These are phyloP conservation scores for Protophormia terraenovae DNA, from an alignment of 2,888 invertebrate genomes.

Conservation along the genomic window DNA sequence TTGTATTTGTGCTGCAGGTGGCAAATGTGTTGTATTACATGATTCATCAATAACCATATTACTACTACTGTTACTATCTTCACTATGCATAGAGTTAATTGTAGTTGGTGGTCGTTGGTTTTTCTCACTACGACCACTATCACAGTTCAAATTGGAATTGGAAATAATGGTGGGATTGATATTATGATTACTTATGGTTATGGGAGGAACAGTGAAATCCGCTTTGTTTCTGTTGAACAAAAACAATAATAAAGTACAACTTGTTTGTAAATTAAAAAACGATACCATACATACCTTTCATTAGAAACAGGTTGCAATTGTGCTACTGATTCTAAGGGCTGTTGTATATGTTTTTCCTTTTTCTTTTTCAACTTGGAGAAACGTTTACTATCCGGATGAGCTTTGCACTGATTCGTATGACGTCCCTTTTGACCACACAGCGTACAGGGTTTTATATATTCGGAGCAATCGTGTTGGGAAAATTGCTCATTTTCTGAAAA, in stretches of 20 bases:
- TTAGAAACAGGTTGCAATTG: neutral
- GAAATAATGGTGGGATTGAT: conserved; percentile 56
- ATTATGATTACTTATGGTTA: conserved; percentile 38
- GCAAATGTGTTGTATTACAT: conserved; percentile 67
- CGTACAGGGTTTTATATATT: conserved; percentile 78
- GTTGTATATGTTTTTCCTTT: conserved; percentile 54
- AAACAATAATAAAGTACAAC: neutral
- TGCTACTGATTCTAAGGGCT: neutral
- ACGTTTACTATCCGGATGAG: conserved; percentile 72
- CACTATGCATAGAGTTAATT: conserved; percentile 62
- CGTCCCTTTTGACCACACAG: conserved; percentile 79
- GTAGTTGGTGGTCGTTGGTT: conserved; percentile 42
- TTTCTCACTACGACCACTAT: conserved; percentile 45
- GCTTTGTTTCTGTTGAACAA: conserved; percentile 5
- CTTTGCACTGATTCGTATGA: conserved; percentile 79
- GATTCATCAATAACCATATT: conserved; percentile 74
- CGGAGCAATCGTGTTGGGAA: conserved; percentile 86
- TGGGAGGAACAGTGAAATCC: conserved; percentile 37
- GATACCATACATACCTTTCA: conserved; percentile 40
- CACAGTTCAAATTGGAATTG: conserved; percentile 64
- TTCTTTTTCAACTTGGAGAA: conserved; percentile 71
- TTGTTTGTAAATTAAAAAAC: neutral
- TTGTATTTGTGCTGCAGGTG: conserved; percentile 6
- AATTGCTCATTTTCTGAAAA: conserved; percentile 90
- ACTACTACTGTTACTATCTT: conserved; percentile 73